Conservation (phyloP, 1,140 invertebrate species). For the Diprion similis region DNA sequence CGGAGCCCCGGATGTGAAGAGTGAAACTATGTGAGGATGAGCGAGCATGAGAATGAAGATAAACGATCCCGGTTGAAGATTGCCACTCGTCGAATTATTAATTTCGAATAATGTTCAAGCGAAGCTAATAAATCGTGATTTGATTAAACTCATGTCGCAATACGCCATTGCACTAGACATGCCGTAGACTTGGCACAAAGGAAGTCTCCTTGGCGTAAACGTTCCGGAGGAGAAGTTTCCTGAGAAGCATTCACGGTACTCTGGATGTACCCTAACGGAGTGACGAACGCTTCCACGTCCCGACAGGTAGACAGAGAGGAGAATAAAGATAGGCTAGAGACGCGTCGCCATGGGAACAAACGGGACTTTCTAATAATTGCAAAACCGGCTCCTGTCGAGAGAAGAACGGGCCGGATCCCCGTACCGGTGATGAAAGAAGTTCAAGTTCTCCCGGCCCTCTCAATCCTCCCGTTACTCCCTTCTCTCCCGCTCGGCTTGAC, state of each 20-base stretch:
- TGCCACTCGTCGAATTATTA: too few relatives aligned
- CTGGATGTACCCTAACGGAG: neutral
- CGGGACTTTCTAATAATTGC: neutral
- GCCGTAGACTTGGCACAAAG: neutral
- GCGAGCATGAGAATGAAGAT: too few relatives aligned
- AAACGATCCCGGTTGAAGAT: too few relatives aligned
- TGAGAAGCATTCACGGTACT: neutral
- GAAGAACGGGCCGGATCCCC: neutral
- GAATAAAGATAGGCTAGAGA: neutral
- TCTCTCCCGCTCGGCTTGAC: neutral
- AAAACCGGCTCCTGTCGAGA: neutral
- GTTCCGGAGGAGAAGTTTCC: neutral
- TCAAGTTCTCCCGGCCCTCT: neutral
- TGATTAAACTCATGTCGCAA: too few relatives aligned
- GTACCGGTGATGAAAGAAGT: slow-evolving; percentile 5
- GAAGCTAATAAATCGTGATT: too few relatives aligned
- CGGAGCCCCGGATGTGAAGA: too few relatives aligned
- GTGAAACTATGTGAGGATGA: too few relatives aligned
- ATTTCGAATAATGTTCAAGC: too few relatives aligned
- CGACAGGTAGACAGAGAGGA: neutral
- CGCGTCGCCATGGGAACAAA: neutral
- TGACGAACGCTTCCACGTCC: too few relatives aligned
- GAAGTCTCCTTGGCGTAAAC: neutral
- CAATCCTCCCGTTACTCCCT: neutral
- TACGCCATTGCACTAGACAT: too few relatives aligned